phyloP scores from a whole-genome alignment of 2,888 invertebrate genomes.

The Steinernema scapterisci region DNA sequence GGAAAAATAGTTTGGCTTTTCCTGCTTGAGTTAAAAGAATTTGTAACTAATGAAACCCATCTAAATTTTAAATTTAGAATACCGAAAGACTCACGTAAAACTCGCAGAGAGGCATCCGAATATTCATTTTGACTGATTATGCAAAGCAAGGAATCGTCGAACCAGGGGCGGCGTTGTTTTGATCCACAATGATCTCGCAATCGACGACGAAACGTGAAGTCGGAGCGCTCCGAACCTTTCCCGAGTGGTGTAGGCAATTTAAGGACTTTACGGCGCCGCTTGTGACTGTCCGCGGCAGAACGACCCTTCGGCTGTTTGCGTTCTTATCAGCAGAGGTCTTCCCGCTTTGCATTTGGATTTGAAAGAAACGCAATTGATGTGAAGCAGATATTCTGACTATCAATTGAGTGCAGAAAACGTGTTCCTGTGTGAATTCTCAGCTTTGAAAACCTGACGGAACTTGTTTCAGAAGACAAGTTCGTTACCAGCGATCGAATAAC shows the following conservation, averaged over 20 bases:
- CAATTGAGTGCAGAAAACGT: too few relatives aligned
- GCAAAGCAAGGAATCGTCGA: neutral
- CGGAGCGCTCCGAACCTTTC: neutral
- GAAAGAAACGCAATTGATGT: too few relatives aligned
- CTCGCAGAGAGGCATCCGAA: conserved; percentile 26
- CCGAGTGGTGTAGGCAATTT: neutral
- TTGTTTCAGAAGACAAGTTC: too few relatives aligned
- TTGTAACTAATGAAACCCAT: too few relatives aligned
- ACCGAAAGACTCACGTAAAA: conserved; percentile 16
- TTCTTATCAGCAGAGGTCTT: conserved; percentile 17
- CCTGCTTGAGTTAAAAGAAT: too few relatives aligned
- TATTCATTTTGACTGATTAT: conserved; percentile 16
- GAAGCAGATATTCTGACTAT: too few relatives aligned
- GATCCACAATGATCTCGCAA: neutral
- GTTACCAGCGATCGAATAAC: too few relatives aligned
- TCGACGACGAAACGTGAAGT: neutral
- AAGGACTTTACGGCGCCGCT: neutral
- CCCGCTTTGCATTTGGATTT: neutral
- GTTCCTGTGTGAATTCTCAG: too few relatives aligned
- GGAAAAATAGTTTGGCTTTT: too few relatives aligned
- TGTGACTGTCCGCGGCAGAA: neutral
- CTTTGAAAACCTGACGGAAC: too few relatives aligned
- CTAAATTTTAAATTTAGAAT: too few relatives aligned
- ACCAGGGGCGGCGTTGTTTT: neutral
- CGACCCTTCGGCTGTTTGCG: conserved; percentile 17